Percentiles rank a stretch among this genome's conserved stretches.
phyloP scores from a whole-genome alignment of 1,140 invertebrate genomes.

The Epicauta chinensis region DNA sequence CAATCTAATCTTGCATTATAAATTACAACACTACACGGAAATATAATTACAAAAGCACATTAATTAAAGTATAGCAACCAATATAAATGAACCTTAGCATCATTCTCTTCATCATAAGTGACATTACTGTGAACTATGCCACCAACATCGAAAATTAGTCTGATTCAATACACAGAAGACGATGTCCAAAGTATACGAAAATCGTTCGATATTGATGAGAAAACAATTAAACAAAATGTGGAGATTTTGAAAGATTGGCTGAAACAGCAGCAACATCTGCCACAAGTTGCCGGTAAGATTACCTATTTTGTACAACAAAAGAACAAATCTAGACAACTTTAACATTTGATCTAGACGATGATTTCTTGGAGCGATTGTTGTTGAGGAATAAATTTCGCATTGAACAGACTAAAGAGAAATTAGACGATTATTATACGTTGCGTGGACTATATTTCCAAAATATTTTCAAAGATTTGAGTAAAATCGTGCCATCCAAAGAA shows the following conservation, averaged over 20 bases:
- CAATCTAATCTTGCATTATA: too few relatives aligned
- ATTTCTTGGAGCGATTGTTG: neutral
- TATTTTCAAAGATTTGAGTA: neutral
- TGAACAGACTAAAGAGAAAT: slow-evolving; percentile 2
- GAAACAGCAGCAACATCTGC: slow-evolving; percentile 1
- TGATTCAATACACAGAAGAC: slow-evolving; percentile 1
- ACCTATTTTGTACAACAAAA: neutral
- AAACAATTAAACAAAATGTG: neutral
- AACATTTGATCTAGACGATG: neutral
- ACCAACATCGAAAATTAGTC: neutral
- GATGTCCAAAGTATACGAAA: neutral
- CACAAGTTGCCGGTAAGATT: neutral
- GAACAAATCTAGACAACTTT: too few relatives aligned
- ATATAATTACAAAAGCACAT: too few relatives aligned
- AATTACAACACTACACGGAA: too few relatives aligned
- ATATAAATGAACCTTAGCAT: too few relatives aligned
- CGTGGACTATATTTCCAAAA: neutral
- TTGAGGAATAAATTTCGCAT: slow-evolving; percentile 3
- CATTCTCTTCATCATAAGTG: too few relatives aligned
- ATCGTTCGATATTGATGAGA: neutral
- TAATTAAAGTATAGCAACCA: too few relatives aligned
- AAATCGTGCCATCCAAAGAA: too few relatives aligned
- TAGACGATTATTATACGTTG: neutral
- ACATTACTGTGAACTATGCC: too few relatives aligned
- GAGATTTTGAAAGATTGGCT: neutral